phyloP scores from a whole-genome alignment of 2,888 invertebrate genomes.

The Malthinus flaveolus region DNA sequence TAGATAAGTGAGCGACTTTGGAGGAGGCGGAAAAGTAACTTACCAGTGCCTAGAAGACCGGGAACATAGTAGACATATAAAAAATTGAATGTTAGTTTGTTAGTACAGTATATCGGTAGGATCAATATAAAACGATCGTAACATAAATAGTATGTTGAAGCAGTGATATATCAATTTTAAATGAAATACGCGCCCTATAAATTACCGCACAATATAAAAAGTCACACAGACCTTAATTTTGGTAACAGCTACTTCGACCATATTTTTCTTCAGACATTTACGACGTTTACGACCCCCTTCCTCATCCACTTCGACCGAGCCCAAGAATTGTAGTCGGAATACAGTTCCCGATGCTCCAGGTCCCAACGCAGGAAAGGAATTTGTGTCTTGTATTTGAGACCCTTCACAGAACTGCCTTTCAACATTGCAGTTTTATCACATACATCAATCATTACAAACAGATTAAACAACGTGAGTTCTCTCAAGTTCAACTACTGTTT shows the following conservation, averaged over 20 bases:
- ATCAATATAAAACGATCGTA: constrained; percentile 6
- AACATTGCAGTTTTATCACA: constrained; percentile 29
- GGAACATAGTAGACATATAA: constrained; percentile 29
- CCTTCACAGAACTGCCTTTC: constrained; percentile 45
- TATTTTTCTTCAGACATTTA: constrained; percentile 82
- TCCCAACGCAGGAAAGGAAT: constrained; percentile 51
- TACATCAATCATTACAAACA: constrained; percentile 19
- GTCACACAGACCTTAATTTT: constrained; percentile 76
- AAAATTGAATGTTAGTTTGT: constrained; percentile 22
- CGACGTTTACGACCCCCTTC: constrained; percentile 72
- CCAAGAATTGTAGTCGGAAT: constrained; percentile 81
- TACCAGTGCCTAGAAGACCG: constrained; percentile 33
- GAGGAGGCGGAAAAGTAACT: constrained; percentile 10
- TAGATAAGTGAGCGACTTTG: constrained; percentile 4
- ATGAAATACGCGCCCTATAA: constrained; percentile 3
- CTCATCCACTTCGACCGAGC: constrained; percentile 84
- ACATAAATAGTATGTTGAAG: constrained; percentile 29
- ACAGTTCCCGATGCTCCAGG: constrained; percentile 69
- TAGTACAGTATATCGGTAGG: constrained; percentile 13
- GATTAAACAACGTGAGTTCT: constrained; percentile 13
- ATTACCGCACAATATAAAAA: constrained; percentile 26
- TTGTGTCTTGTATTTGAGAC: constrained; percentile 43
- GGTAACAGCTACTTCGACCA: constrained; percentile 86
- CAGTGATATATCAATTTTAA: constrained; percentile 10
- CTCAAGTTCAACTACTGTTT: constrained; percentile 17